A percentile compares a stretch with the other conserved stretches of the same genome.
Evolutionary conservation across 2,113 vertebrate species (phyloP).

Genomic region (Ornithorhynchus anatinus): DNA sequence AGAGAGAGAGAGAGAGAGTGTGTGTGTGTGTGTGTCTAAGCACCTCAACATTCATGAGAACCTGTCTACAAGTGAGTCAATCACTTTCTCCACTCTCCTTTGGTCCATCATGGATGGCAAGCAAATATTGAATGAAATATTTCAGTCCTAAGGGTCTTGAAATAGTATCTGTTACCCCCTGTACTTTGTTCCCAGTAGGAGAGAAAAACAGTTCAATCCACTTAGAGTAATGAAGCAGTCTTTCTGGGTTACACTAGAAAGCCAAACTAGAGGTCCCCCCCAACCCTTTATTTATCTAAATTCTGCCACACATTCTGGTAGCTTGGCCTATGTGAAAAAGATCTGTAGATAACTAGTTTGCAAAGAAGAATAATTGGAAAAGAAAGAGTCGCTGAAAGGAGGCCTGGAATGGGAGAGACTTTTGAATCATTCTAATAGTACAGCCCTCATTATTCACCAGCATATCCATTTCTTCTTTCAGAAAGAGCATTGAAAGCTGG

Average conservation of each 20-base stretch:
- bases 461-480: not conserved
- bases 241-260: not conserved
- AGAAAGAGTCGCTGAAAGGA: not conserved
- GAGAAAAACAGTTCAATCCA: not conserved
- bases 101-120: too few species aligned
- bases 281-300: not conserved
- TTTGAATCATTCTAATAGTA: not conserved
- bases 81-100: too few species aligned
- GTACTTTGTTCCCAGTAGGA: too few species aligned
- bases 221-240: not conserved
- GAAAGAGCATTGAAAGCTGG: not conserved
- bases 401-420: not conserved
- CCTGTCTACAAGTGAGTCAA: too few species aligned
- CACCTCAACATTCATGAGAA: not conserved
- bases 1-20: too few species aligned
- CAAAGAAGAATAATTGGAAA: not conserved
- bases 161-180: too few species aligned
- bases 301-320: not conserved
- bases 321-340: not conserved
- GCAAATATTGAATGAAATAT: too few species aligned
- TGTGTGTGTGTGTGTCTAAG: not conserved
- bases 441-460: not conserved
- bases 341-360: not conserved
- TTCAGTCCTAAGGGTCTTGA: too few species aligned
- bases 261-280: not conserved